Evolutionary conservation across 2,888 invertebrate species (phyloP).

Genomic region (Tipula lateralis): DNA sequence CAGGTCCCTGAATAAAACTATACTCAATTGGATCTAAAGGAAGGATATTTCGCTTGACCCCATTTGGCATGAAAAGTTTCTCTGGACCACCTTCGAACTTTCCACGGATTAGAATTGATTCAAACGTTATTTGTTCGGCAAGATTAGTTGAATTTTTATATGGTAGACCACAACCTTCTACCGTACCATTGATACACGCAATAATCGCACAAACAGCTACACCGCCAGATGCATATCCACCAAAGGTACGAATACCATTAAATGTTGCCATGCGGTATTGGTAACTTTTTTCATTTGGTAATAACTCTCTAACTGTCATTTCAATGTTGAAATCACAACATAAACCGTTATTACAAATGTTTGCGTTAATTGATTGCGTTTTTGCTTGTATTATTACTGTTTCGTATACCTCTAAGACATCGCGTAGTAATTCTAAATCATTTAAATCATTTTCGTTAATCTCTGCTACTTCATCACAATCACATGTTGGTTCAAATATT

Average conservation of each 20-base stretch:
- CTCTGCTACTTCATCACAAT: neutral
- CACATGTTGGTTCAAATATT: neutral
- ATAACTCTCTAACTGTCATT: neutral
- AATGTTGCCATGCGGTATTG: conserved; percentile 44
- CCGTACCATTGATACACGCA: conserved; percentile 42
- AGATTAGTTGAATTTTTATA: conserved; percentile 34
- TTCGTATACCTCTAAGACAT: neutral
- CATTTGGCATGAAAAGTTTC: neutral
- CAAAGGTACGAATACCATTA: conserved; percentile 44
- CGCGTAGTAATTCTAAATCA: neutral
- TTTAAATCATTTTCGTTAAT: neutral
- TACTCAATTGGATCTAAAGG: neutral
- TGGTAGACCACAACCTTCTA: conserved; percentile 46
- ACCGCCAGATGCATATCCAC: conserved; percentile 42
- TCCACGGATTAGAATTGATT: neutral
- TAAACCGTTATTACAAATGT: neutral
- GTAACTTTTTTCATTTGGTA: conserved; percentile 35
- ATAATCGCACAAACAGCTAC: conserved; percentile 46
- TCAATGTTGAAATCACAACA: conserved; percentile 28
- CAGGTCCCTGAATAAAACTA: neutral
- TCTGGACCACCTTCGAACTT: neutral
- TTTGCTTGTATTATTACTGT: neutral
- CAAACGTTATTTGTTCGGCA: neutral
- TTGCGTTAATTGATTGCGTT: neutral
- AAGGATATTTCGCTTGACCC: neutral